Evolutionary conservation across 2,113 vertebrate species (phyloP).

Genomic region (Brachyhypopomus occidentalis): DNA sequence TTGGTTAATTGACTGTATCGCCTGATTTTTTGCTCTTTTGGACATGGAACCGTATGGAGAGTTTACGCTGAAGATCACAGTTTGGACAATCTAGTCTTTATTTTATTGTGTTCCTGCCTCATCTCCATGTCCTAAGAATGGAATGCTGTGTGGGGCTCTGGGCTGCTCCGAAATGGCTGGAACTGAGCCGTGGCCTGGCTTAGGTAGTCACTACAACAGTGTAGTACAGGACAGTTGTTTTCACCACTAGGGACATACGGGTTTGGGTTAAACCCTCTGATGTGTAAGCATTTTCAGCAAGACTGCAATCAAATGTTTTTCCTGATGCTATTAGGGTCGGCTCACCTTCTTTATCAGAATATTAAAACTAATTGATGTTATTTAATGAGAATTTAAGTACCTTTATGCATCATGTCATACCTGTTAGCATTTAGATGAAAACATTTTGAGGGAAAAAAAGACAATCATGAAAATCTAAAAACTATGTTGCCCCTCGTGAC

Average conservation of each 20-base stretch:
- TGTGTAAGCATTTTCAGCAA: constrained; percentile 1
- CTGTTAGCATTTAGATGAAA: constrained; percentile 38
- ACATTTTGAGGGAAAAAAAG: constrained; percentile 46
- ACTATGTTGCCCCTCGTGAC: neutral
- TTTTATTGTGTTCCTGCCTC: constrained; percentile 12
- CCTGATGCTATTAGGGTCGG: no score
- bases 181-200: neutral
- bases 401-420: constrained; percentile 51
- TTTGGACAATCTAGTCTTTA: constrained; percentile 15
- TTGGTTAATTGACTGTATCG: constrained; percentile 15
- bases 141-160: constrained; percentile 59
- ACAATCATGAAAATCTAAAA: constrained; percentile 50
- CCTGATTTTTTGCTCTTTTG: constrained; percentile 6
- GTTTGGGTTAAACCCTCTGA: neutral
- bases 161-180: constrained; percentile 3
- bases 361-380: no score
- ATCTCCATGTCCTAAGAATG: constrained; percentile 49
- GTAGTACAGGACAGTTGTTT: constrained; percentile 48
- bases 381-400: no score
- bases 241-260: neutral
- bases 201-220: constrained; percentile 29
- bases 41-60: constrained; percentile 3
- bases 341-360: no score
- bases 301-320: neutral
- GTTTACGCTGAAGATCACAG: neutral